Conservation (phyloP, 2,888 invertebrate genomes). For the Erebia palarica region DNA sequence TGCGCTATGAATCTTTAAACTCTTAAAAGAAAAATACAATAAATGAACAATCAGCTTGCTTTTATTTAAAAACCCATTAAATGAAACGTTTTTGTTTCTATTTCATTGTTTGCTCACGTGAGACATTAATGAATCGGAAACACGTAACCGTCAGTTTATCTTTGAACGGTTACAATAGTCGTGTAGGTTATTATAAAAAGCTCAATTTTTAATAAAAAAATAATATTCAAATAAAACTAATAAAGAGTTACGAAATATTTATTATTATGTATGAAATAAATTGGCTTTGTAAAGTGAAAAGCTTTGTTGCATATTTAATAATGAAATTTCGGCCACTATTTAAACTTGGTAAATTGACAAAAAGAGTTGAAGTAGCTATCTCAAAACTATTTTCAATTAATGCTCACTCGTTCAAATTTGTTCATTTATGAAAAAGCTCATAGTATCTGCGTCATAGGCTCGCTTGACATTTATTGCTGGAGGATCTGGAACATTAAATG, state of each 20-base stretch:
- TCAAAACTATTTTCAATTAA: slow-evolving; percentile 19
- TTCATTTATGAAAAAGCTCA: slow-evolving; percentile 16
- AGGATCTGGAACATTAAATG: slow-evolving; percentile 14
- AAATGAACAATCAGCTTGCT: background rate
- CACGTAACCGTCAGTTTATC: background rate
- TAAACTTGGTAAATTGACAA: background rate
- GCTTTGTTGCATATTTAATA: background rate
- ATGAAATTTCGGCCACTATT: background rate
- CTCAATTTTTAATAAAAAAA: background rate
- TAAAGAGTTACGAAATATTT: background rate
- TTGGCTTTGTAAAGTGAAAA: background rate
- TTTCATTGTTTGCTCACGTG: background rate
- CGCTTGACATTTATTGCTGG: slow-evolving; percentile 15
- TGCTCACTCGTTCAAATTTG: slow-evolving; percentile 9
- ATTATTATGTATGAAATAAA: background rate
- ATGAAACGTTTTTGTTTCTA: background rate
- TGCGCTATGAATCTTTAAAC: background rate
- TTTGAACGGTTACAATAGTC: background rate
- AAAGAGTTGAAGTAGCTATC: slow-evolving; percentile 2
- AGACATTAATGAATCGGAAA: background rate
- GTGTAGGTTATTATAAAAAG: background rate
- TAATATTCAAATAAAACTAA: no score
- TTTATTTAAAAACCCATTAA: background rate
- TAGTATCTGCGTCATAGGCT: slow-evolving; percentile 1
- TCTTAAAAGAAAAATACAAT: background rate